These are phyloP conservation scores for Mirounga angustirostris DNA, from an alignment of 2,113 vertebrate species.

Conservation along the genomic window DNA sequence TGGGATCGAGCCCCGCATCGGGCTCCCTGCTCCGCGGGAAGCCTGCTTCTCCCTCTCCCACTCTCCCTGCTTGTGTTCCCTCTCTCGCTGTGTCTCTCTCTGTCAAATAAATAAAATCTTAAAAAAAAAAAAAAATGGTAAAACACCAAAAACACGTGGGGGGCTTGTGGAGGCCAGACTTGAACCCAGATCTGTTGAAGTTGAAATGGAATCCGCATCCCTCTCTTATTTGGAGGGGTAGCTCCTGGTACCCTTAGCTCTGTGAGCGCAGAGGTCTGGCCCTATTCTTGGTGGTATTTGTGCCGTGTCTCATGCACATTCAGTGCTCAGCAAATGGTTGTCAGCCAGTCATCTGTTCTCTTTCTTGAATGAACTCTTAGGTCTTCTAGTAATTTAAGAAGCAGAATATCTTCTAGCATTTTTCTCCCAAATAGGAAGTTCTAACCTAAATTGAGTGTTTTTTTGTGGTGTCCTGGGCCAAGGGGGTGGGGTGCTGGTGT, in stretches of 20 bases:
- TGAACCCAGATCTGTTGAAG: neutral
- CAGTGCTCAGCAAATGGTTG: no score
- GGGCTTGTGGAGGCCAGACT: neutral
- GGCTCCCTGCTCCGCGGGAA: no score
- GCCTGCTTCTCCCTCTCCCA: no score
- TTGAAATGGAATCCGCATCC: accelerated
- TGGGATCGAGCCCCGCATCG: no score
- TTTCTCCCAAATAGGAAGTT: neutral
- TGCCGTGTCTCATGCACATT: neutral
- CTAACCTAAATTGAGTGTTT: neutral
- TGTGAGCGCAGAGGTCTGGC: neutral
- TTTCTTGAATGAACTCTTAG: neutral
- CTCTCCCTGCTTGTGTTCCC: no score
- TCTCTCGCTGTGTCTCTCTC: no score
- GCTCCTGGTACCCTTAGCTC: neutral
- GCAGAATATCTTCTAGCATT: neutral
- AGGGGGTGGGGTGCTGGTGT: no score
- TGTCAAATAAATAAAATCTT: no score
- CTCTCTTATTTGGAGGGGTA: neutral
- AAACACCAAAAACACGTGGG: neutral
- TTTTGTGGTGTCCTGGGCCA: neutral
- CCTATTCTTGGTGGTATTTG: neutral
- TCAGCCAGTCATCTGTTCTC: neutral
- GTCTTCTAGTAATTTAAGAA: neutral
- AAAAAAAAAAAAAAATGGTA: neutral